phyloP scores from a whole-genome alignment of 2,888 invertebrate species.

The Nasonia oneida region DNA sequence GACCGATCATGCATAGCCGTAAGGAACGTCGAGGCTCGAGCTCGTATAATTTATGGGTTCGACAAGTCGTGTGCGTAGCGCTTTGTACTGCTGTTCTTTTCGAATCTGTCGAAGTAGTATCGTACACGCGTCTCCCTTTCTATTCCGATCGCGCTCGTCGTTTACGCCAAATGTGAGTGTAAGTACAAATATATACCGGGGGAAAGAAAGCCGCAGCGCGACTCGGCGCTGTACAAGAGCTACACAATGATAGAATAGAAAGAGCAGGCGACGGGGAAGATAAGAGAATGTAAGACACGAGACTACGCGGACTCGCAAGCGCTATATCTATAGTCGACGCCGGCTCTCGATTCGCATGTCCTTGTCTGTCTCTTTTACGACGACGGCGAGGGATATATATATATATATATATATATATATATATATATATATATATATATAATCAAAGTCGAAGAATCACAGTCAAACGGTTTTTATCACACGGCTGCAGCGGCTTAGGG shows the following conservation, averaged over 20 bases:
- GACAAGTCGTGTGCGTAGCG: conserved; percentile 34
- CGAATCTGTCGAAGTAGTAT: background rate
- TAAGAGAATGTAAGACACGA: background rate
- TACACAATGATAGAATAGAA: conserved; percentile 5
- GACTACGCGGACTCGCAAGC: background rate
- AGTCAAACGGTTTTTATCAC: conserved; percentile 53
- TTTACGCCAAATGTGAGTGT: background rate
- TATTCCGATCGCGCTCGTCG: background rate
- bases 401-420: too few relatives aligned
- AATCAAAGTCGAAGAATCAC: conserved; percentile 61
- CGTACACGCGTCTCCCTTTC: background rate
- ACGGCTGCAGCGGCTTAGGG: conserved; percentile 79
- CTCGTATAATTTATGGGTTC: conserved; percentile 28
- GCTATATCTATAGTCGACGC: background rate
- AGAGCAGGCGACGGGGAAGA: background rate
- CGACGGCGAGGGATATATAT: background rate
- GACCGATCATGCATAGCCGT: conserved; percentile 44
- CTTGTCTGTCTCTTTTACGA: background rate
- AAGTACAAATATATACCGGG: conserved; percentile 17
- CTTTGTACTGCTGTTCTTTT: conserved; percentile 11
- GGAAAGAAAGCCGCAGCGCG: background rate
- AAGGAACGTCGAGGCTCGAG: conserved; percentile 38
- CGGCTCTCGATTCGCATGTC: conserved; percentile 16
- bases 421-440: conserved; percentile 4
- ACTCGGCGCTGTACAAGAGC: background rate